These are phyloP conservation scores for Triplophysa bombifrons DNA, from an alignment of 2,797 vertebrate genomes.

Conservation along the genomic window DNA sequence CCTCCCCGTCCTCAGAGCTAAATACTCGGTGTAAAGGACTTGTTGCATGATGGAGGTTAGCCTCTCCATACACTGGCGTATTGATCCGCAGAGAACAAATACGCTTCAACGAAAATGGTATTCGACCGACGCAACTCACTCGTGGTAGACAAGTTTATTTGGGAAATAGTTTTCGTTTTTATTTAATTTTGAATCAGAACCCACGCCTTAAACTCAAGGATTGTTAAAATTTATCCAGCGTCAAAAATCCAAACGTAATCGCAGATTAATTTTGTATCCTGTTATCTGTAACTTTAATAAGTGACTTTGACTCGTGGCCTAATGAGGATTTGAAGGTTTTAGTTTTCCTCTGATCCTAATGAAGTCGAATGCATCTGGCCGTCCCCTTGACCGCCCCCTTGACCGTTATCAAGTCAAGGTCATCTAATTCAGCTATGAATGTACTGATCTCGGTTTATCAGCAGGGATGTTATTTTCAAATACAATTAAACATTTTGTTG, in stretches of 20 bases:
- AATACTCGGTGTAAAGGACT: slow-evolving; percentile 23
- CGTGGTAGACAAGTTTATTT: background rate
- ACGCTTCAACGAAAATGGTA: slow-evolving; percentile 3
- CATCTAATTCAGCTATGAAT: background rate
- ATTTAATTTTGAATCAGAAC: background rate
- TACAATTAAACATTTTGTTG: too few species aligned
- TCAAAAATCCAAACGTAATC: slow-evolving; percentile 36
- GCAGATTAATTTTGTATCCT: slow-evolving; percentile 39
- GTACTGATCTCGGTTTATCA: too few species aligned
- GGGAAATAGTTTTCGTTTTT: slow-evolving; percentile 6
- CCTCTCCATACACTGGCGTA: background rate
- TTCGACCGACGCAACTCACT: slow-evolving; percentile 4
- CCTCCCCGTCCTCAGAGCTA: slow-evolving; percentile 8
- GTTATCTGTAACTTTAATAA: slow-evolving; percentile 41
- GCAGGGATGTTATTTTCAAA: too few species aligned
- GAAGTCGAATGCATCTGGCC: background rate
- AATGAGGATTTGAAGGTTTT: slow-evolving; percentile 15
- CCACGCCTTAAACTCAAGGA: slow-evolving; percentile 7
- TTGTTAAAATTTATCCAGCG: slow-evolving; percentile 32
- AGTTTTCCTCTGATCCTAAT: background rate
- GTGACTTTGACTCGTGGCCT: slow-evolving; percentile 17
- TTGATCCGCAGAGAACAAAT: background rate
- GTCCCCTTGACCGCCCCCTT: slow-evolving; percentile 9
- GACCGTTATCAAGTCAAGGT: slow-evolving; percentile 9
- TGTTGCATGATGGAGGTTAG: slow-evolving; percentile 30